Base-by-base conservation (phyloP, 2,888 invertebrate species). In the Scaptomyza tumidula region DNA sequence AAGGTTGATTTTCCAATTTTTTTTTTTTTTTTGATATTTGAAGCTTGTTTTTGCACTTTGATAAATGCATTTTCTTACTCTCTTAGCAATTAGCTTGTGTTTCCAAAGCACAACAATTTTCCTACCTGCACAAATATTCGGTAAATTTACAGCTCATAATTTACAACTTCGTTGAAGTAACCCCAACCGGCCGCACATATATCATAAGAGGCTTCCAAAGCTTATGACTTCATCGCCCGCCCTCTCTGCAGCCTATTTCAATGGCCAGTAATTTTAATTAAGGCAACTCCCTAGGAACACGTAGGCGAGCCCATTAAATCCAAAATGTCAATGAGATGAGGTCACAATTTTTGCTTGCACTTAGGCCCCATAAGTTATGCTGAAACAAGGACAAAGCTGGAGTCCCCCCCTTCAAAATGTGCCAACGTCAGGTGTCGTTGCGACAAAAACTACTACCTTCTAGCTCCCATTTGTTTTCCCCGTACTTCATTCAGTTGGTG, bases 281-380 rank as follows among this genome's bases (percentile, higher is more conserved):
- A 83, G 82, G 71, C 68, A 74, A 49, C 66, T 59, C 41, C 24
- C 24, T 68, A 55, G 43, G 37, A 19, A 44, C 49, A 33, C 35
- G 29, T 45, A 33, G 53, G 10, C 16, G 16, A 14, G 43, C 24
- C 57, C 75, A 75, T 75, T 71, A 78, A 77, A 77, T 71, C 67
- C 77, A 67, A 50, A 82, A 77, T 85, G 88, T 88, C 83, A 88
- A 84, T 84, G 88, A 65, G 86, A 55, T 82, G 74, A 79, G 86
- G 83, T 79, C 88, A 82, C 77, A 74, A 72, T 85, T 87, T 77
- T 71, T 60, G 71, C 80, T 16, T 56, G 52, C 70, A 69, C 68
- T 72, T 61, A 69, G 71, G 50, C 70, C 52, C 68, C 79, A 82
- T 67, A 67, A 72, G 65, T 74, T 62, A 19, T 52, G 54, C 41